Base-by-base conservation (phyloP, 2,113 vertebrate genomes). In the Spea multiplicata region DNA sequence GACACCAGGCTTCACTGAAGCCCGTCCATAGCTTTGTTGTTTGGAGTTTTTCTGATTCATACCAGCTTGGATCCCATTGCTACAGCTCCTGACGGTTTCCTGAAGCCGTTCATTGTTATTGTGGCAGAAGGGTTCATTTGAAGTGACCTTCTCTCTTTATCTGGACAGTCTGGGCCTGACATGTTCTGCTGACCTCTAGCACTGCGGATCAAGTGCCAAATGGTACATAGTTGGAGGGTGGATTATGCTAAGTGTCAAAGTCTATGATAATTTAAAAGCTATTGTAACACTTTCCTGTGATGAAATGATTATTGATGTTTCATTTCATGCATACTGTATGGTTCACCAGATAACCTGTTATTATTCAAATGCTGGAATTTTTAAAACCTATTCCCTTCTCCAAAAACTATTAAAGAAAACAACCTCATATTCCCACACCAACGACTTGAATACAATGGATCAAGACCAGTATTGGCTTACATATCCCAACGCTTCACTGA, bases 1-100 rank as follows among this genome's bases (percentile, higher is more conserved):
- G 85, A 83, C 87, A 87, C 76, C 82, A 44, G 16, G 44, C 69
- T 81, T 82, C 83, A 66, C 77, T 84, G 82, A 82, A 87, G 84
- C 71, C 74, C 4, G 0, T 13, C 70, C 62, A 0, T 50, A 48
- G 6, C 66, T 71, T 78, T 76, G 84, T 82, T 83, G 45, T 70
- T 83, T 81, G 61, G 16, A 83, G 83, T 50, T 76, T 47, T 65
- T 75, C 7, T 65, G 57, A 81, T 85, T 88, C 81, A 68, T 80
- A 46, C 68, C 71, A 82, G 45, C 71, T 49, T 1, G 12, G 47
- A 0, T 6, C 65, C 72, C 47, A 62, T n/a, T 8, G 68, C 75
- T 13, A 30, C 59, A 73, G 14, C 73, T 67, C 64, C 6, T 5
- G 47, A 3, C 30, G 57, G 0, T 44, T 73, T 71, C 45, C 48